Evolutionary conservation across 1,140 invertebrate genomes (phyloP).

Genomic region (Drosophila murphyi): DNA sequence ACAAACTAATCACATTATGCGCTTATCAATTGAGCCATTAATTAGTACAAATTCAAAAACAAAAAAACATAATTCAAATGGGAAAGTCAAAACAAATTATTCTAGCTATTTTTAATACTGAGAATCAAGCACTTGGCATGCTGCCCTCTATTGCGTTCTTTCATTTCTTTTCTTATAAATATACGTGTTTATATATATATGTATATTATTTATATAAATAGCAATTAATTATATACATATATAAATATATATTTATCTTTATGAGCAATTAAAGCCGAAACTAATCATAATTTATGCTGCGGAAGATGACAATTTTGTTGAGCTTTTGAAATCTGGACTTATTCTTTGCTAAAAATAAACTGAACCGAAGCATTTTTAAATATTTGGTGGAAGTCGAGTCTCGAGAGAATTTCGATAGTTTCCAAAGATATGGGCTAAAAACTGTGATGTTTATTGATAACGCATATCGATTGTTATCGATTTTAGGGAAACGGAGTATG

Average conservation of each 20-base stretch:
- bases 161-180: not conserved
- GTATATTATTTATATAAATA: not conserved
- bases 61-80: not conserved
- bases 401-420: no score
- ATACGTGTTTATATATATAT: not conserved
- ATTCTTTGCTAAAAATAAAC: no score
- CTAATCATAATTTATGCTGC: constrained; percentile 9
- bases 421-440: no score
- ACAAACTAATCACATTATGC: constrained; percentile 11
- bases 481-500: no score
- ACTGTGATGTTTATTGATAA: no score
- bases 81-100: constrained; percentile 43
- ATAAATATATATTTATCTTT: not conserved
- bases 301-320: no score
- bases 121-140: not conserved
- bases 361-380: no score
- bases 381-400: no score
- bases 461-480: no score
- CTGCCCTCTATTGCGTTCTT: constrained; percentile 27
- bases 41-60: constrained; percentile 25
- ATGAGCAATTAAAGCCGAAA: constrained; percentile 18
- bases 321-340: no score
- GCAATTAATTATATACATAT: not conserved
- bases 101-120: constrained; percentile 33
- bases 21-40: constrained; percentile 49